These are phyloP conservation scores for Nipponacmea schrenckii DNA, from an alignment of 2,888 invertebrate genomes.

Conservation along the genomic window DNA sequence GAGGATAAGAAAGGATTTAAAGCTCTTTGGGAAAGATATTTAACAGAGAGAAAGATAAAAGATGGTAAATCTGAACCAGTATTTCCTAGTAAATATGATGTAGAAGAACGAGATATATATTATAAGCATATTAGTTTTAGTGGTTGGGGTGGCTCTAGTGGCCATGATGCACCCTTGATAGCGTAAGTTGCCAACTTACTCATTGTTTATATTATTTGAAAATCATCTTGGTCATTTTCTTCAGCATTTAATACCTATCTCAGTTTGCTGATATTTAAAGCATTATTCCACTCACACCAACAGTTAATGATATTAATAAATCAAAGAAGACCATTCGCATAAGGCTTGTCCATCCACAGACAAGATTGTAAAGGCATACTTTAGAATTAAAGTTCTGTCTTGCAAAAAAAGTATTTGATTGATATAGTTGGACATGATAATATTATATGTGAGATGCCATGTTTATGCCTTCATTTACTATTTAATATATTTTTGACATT, in stretches of 20 bases:
- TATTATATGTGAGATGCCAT: background rate
- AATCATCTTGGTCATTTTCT: no score
- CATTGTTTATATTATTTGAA: background rate
- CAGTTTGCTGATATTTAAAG: background rate
- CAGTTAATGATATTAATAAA: background rate
- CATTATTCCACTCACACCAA: background rate
- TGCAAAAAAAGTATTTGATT: no score
- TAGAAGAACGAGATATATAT: constrained; percentile 58
- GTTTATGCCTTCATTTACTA: background rate
- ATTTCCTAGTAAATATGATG: constrained; percentile 55
- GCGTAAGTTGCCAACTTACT: constrained; percentile 46
- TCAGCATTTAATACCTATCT: no score
- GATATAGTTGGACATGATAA: no score
- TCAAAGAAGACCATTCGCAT: no score
- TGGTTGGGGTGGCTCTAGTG: constrained; percentile 66
- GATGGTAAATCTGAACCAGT: constrained; percentile 48
- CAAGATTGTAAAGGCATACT: no score
- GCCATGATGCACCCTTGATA: constrained; percentile 67
- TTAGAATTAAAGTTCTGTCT: no score
- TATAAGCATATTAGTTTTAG: constrained; percentile 56
- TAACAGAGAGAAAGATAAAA: constrained; percentile 43
- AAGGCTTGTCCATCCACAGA: no score
- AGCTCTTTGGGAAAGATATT: constrained; percentile 54
- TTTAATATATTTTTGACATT: background rate
- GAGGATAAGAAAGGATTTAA: constrained; percentile 36